Evolutionary conservation across 2,113 vertebrate genomes (phyloP), one percentile per base, ranked within the genome.

Genomic region (Tragelaphus strepsiceros): DNA sequence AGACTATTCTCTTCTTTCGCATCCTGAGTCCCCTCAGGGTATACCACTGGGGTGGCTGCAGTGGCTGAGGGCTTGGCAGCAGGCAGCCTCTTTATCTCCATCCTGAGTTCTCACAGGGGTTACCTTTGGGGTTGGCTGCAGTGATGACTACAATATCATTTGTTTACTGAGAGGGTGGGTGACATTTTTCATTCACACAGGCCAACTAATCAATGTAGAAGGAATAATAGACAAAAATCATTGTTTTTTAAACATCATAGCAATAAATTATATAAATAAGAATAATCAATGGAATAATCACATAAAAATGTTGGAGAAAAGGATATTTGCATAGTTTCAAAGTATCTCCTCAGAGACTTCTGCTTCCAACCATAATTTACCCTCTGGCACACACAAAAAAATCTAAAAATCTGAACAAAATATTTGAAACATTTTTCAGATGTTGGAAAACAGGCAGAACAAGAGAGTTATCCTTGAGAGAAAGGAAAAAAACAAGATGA

Each of bases 261-360:
- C 71, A 91, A 87, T 80, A 91, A 91, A 80, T 56, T 5, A 62
- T 78, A 85, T 85, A 90, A 74, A 91, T 91, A 86, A 95, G 35
- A 95, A 56, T 80, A 64, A 46, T 91, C 17, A 49, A 14, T 56
- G 30, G 82, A 64, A 32, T 32, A 80, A 51, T 30, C 26, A 49
- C 46, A 56, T 86, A 46, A 91, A 91, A 86, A 64, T 80, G 22
- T 64, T 85, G 35, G 81, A 95, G 67, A 91, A 91, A 15, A 85
- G 21, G 58, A 22, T 43, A 78, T 78, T 86, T 91, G 46, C 16
- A 62, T 95, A 59, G 35, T 74, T 26, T 83, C 78, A 74, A 83
- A 84, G 19, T n/a, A 59, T 59, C 43, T 95, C 78, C n/a, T 84
- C 43, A 74, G n/a, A 90, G 43, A 90, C 43, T 90, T 95, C 32